These are phyloP conservation scores for Vanessa atalanta DNA, from an alignment of 1,140 invertebrate species.

Conservation along the genomic window DNA sequence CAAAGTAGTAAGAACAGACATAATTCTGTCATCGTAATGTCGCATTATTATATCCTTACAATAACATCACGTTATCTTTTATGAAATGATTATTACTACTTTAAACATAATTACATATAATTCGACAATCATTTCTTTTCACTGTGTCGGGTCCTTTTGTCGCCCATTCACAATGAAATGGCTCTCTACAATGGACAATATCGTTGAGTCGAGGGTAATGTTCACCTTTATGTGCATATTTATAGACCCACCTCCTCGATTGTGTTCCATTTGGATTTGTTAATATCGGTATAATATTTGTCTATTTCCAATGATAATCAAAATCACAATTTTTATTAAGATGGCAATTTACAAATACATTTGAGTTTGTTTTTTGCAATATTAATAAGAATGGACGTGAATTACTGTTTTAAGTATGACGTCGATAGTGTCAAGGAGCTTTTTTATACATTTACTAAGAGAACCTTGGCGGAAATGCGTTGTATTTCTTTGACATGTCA, in stretches of 20 bases:
- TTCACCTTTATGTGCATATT: constrained; percentile 24
- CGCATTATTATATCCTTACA: neutral
- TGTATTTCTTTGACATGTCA: no score
- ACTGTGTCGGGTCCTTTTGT: constrained; percentile 22
- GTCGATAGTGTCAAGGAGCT: no score
- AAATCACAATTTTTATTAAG: no score
- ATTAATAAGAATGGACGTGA: no score
- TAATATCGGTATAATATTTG: constrained; percentile 13
- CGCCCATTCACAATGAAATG: constrained; percentile 25
- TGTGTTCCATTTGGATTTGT: constrained; percentile 1
- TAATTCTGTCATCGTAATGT: neutral
- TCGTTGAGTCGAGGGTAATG: constrained; percentile 24
- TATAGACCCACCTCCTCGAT: constrained; percentile 19
- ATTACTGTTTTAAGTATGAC: no score
- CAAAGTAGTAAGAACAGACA: no score
- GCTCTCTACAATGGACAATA: constrained; percentile 25
- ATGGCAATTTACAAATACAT: no score
- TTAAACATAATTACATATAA: constrained; percentile 23
- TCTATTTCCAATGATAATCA: neutral
- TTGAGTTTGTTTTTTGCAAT: no score
- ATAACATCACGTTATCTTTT: constrained; percentile 2
- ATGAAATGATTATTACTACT: constrained; percentile 18
- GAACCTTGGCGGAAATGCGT: no score
- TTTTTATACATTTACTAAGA: no score
- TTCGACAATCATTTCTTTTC: constrained; percentile 30